Base-by-base conservation (phyloP, 2,797 vertebrate genomes). In the Toxotes lorentzi region DNA sequence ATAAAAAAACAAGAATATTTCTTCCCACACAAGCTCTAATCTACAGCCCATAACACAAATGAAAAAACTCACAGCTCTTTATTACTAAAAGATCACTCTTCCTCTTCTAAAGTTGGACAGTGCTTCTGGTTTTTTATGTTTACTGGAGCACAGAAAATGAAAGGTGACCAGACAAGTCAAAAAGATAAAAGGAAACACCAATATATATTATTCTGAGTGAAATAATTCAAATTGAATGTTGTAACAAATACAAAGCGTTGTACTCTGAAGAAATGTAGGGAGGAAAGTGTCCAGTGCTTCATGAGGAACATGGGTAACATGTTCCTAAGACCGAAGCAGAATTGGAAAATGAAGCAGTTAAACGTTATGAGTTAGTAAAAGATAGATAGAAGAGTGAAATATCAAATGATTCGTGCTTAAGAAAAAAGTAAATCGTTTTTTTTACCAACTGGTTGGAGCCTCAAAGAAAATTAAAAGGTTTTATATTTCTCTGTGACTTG, bases 21-120 rank as follows among this genome's bases (percentile, higher is more conserved):
- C 19, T 51, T 38, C 17, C 24, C 40, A 27, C 23, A 61, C 27
- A 47, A 71, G 17, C 24, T 43, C 48, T 14, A 53, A 34, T 63
- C 8, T 51, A 48, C 35, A 61, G 17, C 56, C 14, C 34, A 71
- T 40, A 23, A 59, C n/a, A 35, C 50, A 59, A 69, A 34, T 32
- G 17, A 9, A n/a, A 41, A 14, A 17, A 41, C 32, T 12, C 13
- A 13, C 50, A 35, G 35, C 21, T 23, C 23, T 50, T 32, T 16
- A 65, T 1, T 35, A 35, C 35, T 50, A 35, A 51, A 21, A 51
- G 11, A 24, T 24, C 51, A 54, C 24, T 54, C 14, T 17, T 61
- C 6, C 40, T 60, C n/a, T n/a, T n/a, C n/a, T n/a, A n/a, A 23
- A 60, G 40, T 7, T 5, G 14, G 14, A 61, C 40, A 24, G 10